phyloP scores from a whole-genome alignment of 2,888 invertebrate species.

The Nomada fucata region DNA sequence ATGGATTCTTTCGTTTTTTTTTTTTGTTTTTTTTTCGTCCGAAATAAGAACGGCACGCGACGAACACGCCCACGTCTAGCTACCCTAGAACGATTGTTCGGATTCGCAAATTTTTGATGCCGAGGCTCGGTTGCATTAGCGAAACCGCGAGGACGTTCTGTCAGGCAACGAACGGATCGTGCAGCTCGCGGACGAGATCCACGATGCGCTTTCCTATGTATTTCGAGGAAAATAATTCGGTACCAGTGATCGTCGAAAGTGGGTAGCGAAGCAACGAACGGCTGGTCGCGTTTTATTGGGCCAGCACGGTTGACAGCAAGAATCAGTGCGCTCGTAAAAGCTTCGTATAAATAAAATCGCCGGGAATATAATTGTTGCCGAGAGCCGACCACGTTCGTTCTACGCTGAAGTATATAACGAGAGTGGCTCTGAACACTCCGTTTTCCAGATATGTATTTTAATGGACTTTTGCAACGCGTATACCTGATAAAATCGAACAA shows the following conservation, averaged over 20 bases:
- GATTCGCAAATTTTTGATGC: no score
- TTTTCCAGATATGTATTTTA: slow-evolving; percentile 50
- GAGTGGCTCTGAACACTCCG: slow-evolving; percentile 76
- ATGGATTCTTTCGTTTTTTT: slow-evolving; percentile 2
- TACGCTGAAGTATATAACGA: slow-evolving; percentile 44
- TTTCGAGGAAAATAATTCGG: slow-evolving; percentile 54
- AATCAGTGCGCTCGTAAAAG: slow-evolving; percentile 74
- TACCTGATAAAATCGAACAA: no score
- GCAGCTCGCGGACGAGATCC: neutral
- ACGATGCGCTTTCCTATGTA: slow-evolving; percentile 27
- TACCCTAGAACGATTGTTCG: no score
- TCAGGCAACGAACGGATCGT: no score
- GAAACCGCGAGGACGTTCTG: no score
- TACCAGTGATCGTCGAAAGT: slow-evolving; percentile 41
- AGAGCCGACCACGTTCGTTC: slow-evolving; percentile 48
- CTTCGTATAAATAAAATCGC: slow-evolving; percentile 76
- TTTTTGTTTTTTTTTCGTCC: neutral
- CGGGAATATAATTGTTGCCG: slow-evolving; percentile 69
- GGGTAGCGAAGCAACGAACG: slow-evolving; percentile 36
- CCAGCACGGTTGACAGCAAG: slow-evolving; percentile 56
- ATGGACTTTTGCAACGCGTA: slow-evolving; percentile 19
- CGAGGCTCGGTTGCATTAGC: no score
- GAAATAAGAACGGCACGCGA: slow-evolving; percentile 1
- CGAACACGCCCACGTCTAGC: neutral
- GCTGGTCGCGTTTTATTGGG: slow-evolving; percentile 64